These are phyloP conservation scores for Hemistola chrysoprasaria DNA, from an alignment of 2,888 invertebrate species.

Conservation along the genomic window DNA sequence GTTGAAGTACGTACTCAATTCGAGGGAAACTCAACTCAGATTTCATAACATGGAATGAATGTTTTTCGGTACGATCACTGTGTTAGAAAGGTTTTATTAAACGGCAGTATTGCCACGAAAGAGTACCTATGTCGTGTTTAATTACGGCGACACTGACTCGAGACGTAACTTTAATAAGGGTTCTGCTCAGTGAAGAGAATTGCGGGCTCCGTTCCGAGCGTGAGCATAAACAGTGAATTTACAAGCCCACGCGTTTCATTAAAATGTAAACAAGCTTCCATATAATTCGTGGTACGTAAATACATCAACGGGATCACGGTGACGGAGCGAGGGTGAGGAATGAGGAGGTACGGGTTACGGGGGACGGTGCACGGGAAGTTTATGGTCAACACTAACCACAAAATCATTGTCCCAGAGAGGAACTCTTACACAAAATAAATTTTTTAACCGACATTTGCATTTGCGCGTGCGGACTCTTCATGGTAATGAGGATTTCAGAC, in stretches of 20 bases:
- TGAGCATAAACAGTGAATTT: constrained; percentile 55
- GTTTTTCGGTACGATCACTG: constrained; percentile 14
- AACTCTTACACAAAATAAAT: constrained; percentile 38
- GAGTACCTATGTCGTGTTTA: constrained; percentile 33
- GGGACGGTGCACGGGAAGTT: constrained; percentile 43
- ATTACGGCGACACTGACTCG: constrained; percentile 37
- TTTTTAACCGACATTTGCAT: constrained; percentile 32
- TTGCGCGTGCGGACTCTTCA: constrained; percentile 14
- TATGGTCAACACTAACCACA: constrained; percentile 58
- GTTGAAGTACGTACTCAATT: not conserved
- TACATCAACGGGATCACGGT: constrained; percentile 50
- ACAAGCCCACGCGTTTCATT: constrained; percentile 59
- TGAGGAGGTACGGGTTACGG: too few relatives aligned
- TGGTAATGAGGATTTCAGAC: constrained; percentile 17
- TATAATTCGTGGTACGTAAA: constrained; percentile 61
- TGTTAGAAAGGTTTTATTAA: constrained; percentile 23
- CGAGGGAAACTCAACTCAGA: constrained; percentile 8
- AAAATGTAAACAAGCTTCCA: constrained; percentile 69
- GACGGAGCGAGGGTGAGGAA: constrained; percentile 13
- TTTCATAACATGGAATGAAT: not conserved
- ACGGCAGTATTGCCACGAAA: constrained; percentile 19
- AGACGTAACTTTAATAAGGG: constrained; percentile 39
- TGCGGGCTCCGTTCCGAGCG: constrained; percentile 38
- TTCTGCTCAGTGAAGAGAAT: constrained; percentile 36
- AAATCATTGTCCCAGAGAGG: constrained; percentile 47